Percentiles rank a stretch among this genome's conserved stretches.
Conservation (phyloP, 1,140 invertebrate species). For the Oreohelix idahoensis region DNA sequence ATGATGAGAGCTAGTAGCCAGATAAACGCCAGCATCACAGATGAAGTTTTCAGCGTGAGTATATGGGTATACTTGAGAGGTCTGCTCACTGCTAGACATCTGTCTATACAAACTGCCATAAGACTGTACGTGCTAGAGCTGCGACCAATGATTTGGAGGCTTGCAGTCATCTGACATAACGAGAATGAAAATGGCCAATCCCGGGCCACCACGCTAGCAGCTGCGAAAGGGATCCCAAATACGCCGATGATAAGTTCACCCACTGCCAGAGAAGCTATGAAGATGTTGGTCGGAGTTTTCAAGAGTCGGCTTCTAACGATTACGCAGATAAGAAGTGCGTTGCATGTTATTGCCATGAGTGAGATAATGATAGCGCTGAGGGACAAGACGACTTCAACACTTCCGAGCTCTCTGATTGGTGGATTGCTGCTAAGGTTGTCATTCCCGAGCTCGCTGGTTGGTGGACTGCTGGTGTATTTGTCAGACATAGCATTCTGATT, state of each 20-base stretch:
- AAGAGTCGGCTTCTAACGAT: constrained; percentile 38
- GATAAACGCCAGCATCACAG: constrained; percentile 19
- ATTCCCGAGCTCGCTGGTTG: background rate
- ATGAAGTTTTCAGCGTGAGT: constrained; percentile 24
- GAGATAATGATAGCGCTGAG: constrained; percentile 34
- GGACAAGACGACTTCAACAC: constrained; percentile 3
- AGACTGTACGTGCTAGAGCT: constrained; percentile 43
- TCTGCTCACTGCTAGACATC: constrained; percentile 46
- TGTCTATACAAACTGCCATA: constrained; percentile 45
- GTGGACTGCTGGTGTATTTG: background rate
- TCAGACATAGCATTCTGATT: constrained; percentile 19
- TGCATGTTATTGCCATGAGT: constrained; percentile 40
- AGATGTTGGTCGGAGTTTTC: constrained; percentile 50
- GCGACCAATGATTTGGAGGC: constrained; percentile 40
- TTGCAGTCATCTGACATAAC: constrained; percentile 35
- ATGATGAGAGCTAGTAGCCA: constrained; percentile 41
- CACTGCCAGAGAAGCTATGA: constrained; percentile 45
- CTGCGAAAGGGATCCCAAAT: constrained; percentile 45
- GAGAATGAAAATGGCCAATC: constrained; percentile 32
- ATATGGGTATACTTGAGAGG: constrained; percentile 49
- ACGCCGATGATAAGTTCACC: constrained; percentile 42
- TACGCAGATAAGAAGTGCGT: constrained; percentile 45
- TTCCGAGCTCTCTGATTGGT: background rate
- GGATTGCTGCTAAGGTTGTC: too few species aligned
- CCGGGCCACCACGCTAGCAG: background rate